These are phyloP conservation scores for Pocillopora grandis DNA, from an alignment of 92 coral and sea anemone genomes.

Conservation along the genomic window DNA sequence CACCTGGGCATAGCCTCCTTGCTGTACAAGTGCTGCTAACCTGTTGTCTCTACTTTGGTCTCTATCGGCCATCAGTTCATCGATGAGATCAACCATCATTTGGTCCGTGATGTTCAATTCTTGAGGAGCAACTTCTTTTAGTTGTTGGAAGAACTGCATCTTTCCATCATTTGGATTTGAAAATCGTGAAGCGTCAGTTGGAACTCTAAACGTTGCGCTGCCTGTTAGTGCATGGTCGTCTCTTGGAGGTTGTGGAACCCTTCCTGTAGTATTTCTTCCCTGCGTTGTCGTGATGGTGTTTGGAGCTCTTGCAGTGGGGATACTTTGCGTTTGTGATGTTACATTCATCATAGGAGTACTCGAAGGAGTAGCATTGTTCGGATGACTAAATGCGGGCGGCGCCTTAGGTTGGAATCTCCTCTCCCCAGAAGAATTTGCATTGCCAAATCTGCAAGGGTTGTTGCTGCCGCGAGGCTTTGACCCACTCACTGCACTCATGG, in stretches of 20 bases:
- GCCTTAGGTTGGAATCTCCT: constrained; percentile 16
- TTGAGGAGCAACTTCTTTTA: constrained; percentile 7
- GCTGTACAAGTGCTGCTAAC: constrained; percentile 22
- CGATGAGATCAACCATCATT: constrained; percentile 29
- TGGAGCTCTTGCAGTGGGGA: not conserved
- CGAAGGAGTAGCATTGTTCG: not conserved
- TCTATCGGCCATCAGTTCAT: constrained; percentile 21
- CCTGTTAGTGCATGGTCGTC: not conserved
- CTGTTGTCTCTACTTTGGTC: not conserved
- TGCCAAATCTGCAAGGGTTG: constrained; percentile 40
- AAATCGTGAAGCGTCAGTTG: not conserved
- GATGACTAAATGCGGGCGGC: not conserved
- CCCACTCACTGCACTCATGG: not conserved
- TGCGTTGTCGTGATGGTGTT: not conserved
- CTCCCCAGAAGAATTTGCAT: constrained; percentile 2
- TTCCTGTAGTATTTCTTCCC: not conserved
- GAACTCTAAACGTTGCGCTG: not conserved
- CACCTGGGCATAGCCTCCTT: constrained; percentile 11
- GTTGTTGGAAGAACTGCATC: constrained; percentile 1
- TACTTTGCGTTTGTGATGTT: not conserved
- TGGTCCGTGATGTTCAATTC: constrained; percentile 1
- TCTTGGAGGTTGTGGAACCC: constrained; percentile 1
- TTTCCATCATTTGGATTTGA: constrained; percentile 1
- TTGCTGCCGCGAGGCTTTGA: constrained; percentile 13
- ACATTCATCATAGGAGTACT: not conserved